Evolutionary conservation across 2,888 invertebrate genomes (phyloP).

Genomic region (Leptura quadrifasciata): DNA sequence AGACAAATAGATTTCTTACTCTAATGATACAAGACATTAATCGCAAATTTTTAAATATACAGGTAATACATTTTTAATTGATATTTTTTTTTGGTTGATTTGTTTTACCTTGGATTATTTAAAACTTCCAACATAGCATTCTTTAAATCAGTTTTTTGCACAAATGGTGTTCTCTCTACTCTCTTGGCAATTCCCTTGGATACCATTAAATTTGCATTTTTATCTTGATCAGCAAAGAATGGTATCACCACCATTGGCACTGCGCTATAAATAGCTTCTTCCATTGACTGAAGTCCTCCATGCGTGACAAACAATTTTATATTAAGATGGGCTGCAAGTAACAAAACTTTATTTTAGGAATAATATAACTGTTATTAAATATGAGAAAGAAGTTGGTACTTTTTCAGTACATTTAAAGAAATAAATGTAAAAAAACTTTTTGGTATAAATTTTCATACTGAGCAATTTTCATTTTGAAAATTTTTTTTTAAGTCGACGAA

Average conservation of each 20-base stretch:
- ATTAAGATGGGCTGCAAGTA: constrained; percentile 42
- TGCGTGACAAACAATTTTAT: constrained; percentile 5
- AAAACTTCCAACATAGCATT: constrained; percentile 61
- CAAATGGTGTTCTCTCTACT: neutral
- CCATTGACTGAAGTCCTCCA: constrained; percentile 44
- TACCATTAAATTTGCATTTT: constrained; percentile 23
- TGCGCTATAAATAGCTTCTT: constrained; percentile 38
- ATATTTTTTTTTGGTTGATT: neutral
- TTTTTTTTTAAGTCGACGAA: no score
- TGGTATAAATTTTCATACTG: no score
- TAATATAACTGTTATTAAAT: no score
- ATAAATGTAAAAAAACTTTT: no score
- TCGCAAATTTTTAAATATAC: no score
- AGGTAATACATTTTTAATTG: neutral
- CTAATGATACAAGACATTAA: no score
- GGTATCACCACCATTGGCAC: constrained; percentile 45
- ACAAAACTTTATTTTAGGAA: neutral
- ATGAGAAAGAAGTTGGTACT: no score
- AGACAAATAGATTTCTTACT: no score
- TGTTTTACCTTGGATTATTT: constrained; percentile 60
- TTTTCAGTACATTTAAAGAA: no score
- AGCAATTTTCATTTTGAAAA: no score
- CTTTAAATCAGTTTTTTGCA: constrained; percentile 52
- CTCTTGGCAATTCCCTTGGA: constrained; percentile 14
- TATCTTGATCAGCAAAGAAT: constrained; percentile 35